A percentile compares a stretch with the other conserved stretches of the same genome.
These are phyloP conservation scores for Neotoxoptera formosana DNA, from an alignment of 1,140 invertebrate species.

Conservation along the genomic window DNA sequence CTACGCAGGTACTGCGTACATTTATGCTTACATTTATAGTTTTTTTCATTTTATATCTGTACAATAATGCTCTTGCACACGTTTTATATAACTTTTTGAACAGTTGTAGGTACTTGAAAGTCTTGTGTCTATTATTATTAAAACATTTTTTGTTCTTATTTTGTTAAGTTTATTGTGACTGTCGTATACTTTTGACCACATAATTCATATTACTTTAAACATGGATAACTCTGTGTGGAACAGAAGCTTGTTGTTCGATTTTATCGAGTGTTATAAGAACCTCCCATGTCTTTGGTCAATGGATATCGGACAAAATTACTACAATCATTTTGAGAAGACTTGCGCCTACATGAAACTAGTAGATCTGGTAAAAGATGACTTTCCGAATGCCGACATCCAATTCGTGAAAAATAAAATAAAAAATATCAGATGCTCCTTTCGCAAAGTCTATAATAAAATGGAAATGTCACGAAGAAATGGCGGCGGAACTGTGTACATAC, in stretches of 20 bases:
- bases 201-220: not conserved
- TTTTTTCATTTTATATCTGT: too few species aligned
- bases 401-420: not conserved
- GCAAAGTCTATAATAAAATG: not conserved
- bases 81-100: not conserved
- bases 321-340: not conserved
- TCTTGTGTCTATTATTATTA: not conserved
- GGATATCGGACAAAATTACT: not conserved
- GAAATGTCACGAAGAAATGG: not conserved
- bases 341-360: not conserved
- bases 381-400: not conserved
- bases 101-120: not conserved
- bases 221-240: not conserved
- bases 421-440: not conserved
- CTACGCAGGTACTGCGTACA: too few species aligned
- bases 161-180: not conserved
- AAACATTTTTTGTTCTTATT: not conserved
- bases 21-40: too few species aligned
- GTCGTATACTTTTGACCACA: not conserved
- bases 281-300: not conserved
- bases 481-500: not conserved
- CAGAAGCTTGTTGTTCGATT: not conserved
- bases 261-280: not conserved
- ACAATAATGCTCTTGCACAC: not conserved
- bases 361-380: not conserved